A percentile compares a stretch with the other conserved stretches of the same genome.
Evolutionary conservation across 2,113 vertebrate species (phyloP).

Genomic region (Trinectes maculatus): DNA sequence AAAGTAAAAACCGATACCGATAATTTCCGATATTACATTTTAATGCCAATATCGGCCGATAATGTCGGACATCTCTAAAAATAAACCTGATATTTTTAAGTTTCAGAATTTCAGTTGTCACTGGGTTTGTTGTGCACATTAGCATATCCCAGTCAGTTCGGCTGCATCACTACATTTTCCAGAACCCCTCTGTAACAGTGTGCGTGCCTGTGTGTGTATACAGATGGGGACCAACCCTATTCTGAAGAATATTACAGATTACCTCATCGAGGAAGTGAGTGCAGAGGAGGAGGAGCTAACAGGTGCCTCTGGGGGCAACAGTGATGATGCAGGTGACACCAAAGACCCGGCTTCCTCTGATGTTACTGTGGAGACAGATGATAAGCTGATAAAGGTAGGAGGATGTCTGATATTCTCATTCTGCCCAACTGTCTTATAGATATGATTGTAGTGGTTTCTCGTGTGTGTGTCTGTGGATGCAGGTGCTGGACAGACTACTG

Average conservation of each 20-base stretch:
- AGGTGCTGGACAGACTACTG: slow-evolving; percentile 91
- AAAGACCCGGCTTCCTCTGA: slow-evolving; percentile 87
- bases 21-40: too few relatives aligned
- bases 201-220: not conserved
- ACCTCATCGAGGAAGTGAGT: slow-evolving; percentile 92
- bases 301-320: slow-evolving; percentile 80
- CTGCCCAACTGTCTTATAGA: too few relatives aligned
- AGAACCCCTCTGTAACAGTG: too few relatives aligned
- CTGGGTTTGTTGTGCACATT: too few relatives aligned
- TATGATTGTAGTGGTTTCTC: not conserved
- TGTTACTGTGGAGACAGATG: slow-evolving; percentile 88
- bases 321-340: slow-evolving; percentile 71
- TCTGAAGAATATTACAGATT: slow-evolving; percentile 91
- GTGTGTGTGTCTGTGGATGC: slow-evolving; percentile 1
- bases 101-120: too few relatives aligned
- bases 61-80: too few relatives aligned
- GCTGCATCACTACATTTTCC: too few relatives aligned
- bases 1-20: too few relatives aligned
- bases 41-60: too few relatives aligned
- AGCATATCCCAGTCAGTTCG: too few relatives aligned
- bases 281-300: slow-evolving; percentile 91
- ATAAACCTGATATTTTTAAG: too few relatives aligned
- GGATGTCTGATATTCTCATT: not conserved
- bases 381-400: slow-evolving; percentile 89
- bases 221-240: slow-evolving; percentile 86